Base-by-base conservation (phyloP, 2,888 invertebrate species). In the Parnassius mnemosyne region DNA sequence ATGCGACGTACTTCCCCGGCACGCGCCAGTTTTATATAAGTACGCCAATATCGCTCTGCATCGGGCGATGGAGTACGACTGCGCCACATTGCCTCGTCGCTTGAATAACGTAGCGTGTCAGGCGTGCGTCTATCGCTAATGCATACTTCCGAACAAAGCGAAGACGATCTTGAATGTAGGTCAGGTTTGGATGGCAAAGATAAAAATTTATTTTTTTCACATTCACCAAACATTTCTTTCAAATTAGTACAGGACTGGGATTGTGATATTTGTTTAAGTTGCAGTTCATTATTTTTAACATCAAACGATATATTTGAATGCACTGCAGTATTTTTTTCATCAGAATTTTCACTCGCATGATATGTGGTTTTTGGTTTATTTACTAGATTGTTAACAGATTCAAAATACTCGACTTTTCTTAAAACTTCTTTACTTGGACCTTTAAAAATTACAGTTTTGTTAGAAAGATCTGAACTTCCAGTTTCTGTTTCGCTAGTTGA, bases 191-290 rank as follows among this genome's bases (percentile, higher is more conserved):
- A 79, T 49, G 94, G 93, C 61, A 93, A 80, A 5, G 93, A 93
- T 46, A 92, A 81, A 79, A 92, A 94, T 74, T 92, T 93, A 68
- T 92, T 92, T 72, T 91, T 89, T 68, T 94, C 93, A 41, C 92
- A 93, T 80, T 97, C 96, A 0, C 97, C 97, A 75, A 96, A 96
- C n/a, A 96, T 86, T 70, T 96, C 97, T 75, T 95, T 96, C 61
- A 97, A 85, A 82, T 96, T 94, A 44, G 96, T 93, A 75, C 94
- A 94, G 1, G 95, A 95, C 71, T 94, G 94, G 0, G 95, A 94
- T 54, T 93, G 89, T n/a, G 85, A 83, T 57, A 92, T 79, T 73
- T 79, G 84, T 46, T 81, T 77, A 67, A 78, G 82, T 60, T 75
- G 78, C 3, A 70, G 65, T 61, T 81, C 80, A 44, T 68, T 66